Conservation (phyloP, 2,797 vertebrate genomes). For the Pangasius larnaudii region DNA sequence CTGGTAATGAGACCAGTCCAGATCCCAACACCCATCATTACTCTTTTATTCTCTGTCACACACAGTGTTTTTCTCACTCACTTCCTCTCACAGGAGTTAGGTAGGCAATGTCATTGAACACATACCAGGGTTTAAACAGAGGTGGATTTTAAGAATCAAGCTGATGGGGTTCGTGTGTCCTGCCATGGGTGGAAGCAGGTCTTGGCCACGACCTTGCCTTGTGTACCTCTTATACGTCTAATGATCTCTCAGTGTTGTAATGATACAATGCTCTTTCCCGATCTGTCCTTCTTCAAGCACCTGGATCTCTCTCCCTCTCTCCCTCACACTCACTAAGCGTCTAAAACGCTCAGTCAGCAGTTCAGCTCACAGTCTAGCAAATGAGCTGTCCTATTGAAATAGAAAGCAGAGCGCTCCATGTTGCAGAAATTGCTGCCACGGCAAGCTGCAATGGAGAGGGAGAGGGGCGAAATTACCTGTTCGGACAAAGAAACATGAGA, state of each 20-base stretch:
- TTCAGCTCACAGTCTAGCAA: constrained; percentile 81
- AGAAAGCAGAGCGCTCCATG: constrained; percentile 77
- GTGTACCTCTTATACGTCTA: constrained; percentile 74
- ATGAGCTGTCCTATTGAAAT: constrained; percentile 88
- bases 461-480: constrained; percentile 76
- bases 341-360: constrained; percentile 82
- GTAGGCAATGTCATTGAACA: constrained; percentile 18
- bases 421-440: constrained; percentile 80
- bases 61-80: background rate
- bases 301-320: constrained; percentile 28
- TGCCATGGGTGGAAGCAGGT: constrained; percentile 61
- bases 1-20: constrained; percentile 69
- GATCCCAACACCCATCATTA: constrained; percentile 59
- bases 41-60: constrained; percentile 32
- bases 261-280: constrained; percentile 72
- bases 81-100: background rate
- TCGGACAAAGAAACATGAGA: constrained; percentile 81
- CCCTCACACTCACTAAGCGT: constrained; percentile 66
- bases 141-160: constrained; percentile 27
- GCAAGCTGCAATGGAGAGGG: constrained; percentile 73
- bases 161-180: constrained; percentile 42
- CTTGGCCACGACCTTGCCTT: constrained; percentile 77
- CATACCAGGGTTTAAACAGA: constrained; percentile 3
- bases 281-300: constrained; percentile 45
- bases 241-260: constrained; percentile 80